Base-by-base conservation (phyloP, 1,140 invertebrate genomes). In the honey bee (Apis mellifera) region DNA sequence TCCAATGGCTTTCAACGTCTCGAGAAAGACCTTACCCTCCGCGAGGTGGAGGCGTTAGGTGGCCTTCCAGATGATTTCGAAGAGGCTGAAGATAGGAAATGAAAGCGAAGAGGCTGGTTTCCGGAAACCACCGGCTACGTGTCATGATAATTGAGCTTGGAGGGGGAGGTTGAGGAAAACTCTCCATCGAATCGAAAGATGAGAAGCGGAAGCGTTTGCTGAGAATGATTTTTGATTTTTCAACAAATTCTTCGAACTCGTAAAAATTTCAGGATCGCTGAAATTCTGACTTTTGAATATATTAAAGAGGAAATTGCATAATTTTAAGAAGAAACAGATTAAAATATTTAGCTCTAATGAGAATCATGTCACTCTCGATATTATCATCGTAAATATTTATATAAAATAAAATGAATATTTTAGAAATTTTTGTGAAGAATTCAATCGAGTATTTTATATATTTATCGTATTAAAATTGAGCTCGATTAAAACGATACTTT, bases 51-150 rank as follows among this genome's bases (percentile, higher is more conserved):
- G 13, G n/a, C 48, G 68, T 52, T 70, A 26, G 69, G n/a, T 54
- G 17, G 48, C 48, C 69, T 54, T 26, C 69, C 50, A 54, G 48
- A 26, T 57, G 84, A 83, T 86, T 81, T 75, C 74, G 78, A 85
- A 78, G 74, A 77, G 79, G 86, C 65, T 78, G 84, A 83, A 70
- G 73, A 85, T 73, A 73, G 87, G 86, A 89, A 88, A 88, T 83
- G 87, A 88, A 85, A 76, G 64, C 68, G 83, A 77, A 77, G 76
- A 69, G 55, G 60, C 57, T 80, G 85, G 66, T 68, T 76, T 86
- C 84, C 78, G 81, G 69, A 86, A 86, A 75, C 84, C 75, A 78
- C 62, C 65, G 60, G 76, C 76, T 78, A 82, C 78, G 68, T 84
- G 54, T 5, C 79, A 64, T 62, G 69, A 86, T 87, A 87, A 87